Conservation (phyloP, 2,888 invertebrate genomes). For the Fragum fragum region DNA sequence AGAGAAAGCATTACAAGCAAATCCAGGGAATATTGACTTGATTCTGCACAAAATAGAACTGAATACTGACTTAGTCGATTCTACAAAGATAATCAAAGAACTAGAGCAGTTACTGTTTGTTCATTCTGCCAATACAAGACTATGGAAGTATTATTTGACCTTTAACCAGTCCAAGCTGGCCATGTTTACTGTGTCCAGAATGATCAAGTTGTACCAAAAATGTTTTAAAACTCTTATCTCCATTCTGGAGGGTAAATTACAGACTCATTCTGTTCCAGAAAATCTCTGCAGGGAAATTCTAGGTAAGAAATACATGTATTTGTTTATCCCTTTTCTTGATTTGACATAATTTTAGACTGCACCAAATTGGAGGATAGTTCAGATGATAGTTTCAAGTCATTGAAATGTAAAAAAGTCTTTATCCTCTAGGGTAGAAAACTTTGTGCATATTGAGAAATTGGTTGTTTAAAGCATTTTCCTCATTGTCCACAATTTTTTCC, state of each 20-base stretch:
- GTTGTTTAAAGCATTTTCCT: too few relatives aligned
- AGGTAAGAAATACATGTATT: too few relatives aligned
- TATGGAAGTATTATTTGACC: slow-evolving; percentile 86
- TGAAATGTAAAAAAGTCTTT: too few relatives aligned
- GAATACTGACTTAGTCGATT: slow-evolving; percentile 83
- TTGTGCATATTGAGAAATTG: too few relatives aligned
- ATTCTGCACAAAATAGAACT: slow-evolving; percentile 84
- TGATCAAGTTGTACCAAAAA: slow-evolving; percentile 84
- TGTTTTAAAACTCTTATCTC: slow-evolving; percentile 83
- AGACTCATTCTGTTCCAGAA: slow-evolving; percentile 80
- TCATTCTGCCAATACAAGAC: slow-evolving; percentile 84
- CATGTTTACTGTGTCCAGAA: slow-evolving; percentile 82
- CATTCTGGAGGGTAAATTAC: slow-evolving; percentile 83
- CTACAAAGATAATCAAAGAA: slow-evolving; percentile 82
- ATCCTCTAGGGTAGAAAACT: too few relatives aligned
- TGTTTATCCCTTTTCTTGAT: too few relatives aligned
- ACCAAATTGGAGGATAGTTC: too few relatives aligned
- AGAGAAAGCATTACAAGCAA: slow-evolving; percentile 86
- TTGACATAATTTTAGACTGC: too few relatives aligned
- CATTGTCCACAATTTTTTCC: too few relatives aligned
- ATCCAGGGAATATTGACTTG: slow-evolving; percentile 85
- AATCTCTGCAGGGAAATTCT: slow-evolving; percentile 81
- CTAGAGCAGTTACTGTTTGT: slow-evolving; percentile 86
- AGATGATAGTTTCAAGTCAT: too few relatives aligned
- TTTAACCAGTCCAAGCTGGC: slow-evolving; percentile 85